Conservation (phyloP, 2,888 invertebrate genomes). For the Epiblema foenella region DNA sequence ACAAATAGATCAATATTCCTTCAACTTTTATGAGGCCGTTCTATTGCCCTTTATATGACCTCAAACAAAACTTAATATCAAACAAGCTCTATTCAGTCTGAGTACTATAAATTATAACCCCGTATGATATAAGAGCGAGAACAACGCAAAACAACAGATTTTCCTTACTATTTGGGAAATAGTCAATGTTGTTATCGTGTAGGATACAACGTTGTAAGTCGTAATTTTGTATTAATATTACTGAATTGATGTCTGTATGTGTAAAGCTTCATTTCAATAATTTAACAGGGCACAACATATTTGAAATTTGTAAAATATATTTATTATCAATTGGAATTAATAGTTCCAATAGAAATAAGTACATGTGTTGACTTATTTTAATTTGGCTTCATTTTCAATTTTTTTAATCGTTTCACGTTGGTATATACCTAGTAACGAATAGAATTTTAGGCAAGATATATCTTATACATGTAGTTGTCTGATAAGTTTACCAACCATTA, state of each 20-base stretch:
- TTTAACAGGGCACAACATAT: no score
- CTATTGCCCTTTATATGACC: conserved; percentile 4
- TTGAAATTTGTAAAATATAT: no score
- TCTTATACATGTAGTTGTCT: no score
- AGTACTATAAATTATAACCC: not conserved
- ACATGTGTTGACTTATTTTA: not conserved
- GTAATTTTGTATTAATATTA: no score
- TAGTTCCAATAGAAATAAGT: not conserved
- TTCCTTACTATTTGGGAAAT: not conserved
- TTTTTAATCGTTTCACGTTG: not conserved
- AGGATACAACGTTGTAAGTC: no score
- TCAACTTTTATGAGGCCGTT: conserved; percentile 8
- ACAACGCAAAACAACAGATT: not conserved
- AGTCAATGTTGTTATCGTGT: not conserved
- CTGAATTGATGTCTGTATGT: no score
- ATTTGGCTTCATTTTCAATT: not conserved
- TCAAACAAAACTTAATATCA: not conserved
- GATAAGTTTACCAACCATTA: conserved; percentile 9
- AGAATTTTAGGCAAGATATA: not conserved
- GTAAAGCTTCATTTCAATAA: no score
- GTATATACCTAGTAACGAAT: not conserved
- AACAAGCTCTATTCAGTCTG: not conserved
- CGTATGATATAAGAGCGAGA: not conserved
- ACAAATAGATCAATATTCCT: conserved; percentile 6
- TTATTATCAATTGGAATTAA: not conserved